phyloP scores from a whole-genome alignment of 2,797 vertebrate genomes.

The Knipowitschia caucasica region DNA sequence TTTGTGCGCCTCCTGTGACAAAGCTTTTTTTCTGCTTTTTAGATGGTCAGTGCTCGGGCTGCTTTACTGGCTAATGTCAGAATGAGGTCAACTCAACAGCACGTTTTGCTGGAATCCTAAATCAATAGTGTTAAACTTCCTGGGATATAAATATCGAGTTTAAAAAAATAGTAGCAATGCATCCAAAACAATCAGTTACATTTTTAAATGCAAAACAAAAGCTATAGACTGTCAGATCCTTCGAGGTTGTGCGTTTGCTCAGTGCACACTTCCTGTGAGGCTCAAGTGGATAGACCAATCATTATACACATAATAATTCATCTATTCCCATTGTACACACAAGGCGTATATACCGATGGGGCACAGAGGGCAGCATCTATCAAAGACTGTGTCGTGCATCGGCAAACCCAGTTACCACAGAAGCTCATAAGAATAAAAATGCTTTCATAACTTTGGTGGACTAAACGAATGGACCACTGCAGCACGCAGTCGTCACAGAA shows the following conservation, averaged over 20 bases:
- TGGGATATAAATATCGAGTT: too few relatives aligned
- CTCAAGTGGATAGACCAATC: conserved; percentile 47
- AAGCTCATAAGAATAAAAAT: conserved; percentile 75
- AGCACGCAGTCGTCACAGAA: conserved; percentile 41
- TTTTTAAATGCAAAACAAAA: conserved; percentile 22
- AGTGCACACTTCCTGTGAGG: conserved; percentile 56
- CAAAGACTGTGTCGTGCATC: conserved; percentile 66
- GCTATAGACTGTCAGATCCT: conserved; percentile 19
- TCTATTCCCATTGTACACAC: conserved; percentile 62
- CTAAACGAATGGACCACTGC: conserved; percentile 59
- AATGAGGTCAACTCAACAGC: conserved; percentile 73
- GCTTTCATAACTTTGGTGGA: conserved; percentile 67
- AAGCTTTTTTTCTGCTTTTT: conserved; percentile 55
- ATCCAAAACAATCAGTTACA: background rate
- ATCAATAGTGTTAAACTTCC: too few relatives aligned
- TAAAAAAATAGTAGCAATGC: background rate
- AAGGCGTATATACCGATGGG: conserved; percentile 67
- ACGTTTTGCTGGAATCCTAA: conserved; percentile 14
- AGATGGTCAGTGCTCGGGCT: conserved; percentile 74
- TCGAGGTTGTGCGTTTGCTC: conserved; percentile 36
- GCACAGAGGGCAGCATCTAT: conserved; percentile 70
- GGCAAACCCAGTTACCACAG: conserved; percentile 69
- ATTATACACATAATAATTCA: conserved; percentile 66
- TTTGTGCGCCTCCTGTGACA: conserved; percentile 74
- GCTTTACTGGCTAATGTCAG: conserved; percentile 75